Evolutionary conservation across 1,140 invertebrate species (phyloP).

Genomic region (Eriocheir sinensis): DNA sequence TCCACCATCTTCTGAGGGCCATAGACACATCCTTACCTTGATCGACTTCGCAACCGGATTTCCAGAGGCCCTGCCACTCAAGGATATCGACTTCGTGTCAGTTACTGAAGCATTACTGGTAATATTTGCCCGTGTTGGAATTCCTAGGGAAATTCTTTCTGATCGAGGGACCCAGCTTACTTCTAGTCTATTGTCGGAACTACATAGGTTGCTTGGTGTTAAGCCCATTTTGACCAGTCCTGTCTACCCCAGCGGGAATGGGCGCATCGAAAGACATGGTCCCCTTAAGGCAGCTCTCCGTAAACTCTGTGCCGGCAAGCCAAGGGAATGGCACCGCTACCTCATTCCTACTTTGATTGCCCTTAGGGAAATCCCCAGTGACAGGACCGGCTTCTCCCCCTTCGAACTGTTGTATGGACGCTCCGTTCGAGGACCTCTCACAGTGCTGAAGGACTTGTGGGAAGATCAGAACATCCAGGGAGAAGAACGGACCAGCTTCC

Average conservation of each 20-base stretch:
- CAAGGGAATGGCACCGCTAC: background rate
- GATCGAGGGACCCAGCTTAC: constrained; percentile 36
- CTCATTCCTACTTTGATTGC: background rate
- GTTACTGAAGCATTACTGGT: background rate
- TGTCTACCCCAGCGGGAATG: background rate
- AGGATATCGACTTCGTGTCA: background rate
- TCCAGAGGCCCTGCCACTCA: background rate
- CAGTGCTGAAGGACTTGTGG: no score
- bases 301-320: background rate
- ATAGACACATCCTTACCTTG: background rate
- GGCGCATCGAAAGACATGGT: background rate
- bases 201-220: background rate
- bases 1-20: background rate
- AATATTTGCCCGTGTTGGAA: background rate
- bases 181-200: background rate
- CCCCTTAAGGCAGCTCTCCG: no score
- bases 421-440: background rate
- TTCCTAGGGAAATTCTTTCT: background rate
- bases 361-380: background rate
- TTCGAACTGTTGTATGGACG: background rate
- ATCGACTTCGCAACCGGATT: constrained; percentile 30
- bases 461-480: background rate
- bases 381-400: background rate
- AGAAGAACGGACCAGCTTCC: background rate
- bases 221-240: background rate